phyloP scores from a whole-genome alignment of 2,113 vertebrate species.

The Formicarius rufipectus region DNA sequence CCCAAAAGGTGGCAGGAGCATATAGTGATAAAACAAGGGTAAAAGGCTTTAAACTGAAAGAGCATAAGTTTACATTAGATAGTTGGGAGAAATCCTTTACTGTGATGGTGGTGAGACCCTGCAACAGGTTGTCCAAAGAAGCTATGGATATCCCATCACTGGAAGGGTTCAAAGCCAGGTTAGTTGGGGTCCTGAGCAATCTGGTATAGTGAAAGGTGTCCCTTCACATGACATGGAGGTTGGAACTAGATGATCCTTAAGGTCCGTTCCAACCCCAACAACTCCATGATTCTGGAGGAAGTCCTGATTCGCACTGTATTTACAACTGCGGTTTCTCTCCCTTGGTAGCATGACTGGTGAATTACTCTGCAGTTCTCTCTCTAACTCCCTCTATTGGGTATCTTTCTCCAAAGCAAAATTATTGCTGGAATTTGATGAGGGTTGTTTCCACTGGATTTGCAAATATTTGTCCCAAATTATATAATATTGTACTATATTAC shows the following conservation, averaged over 20 bases:
- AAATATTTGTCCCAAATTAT: not conserved
- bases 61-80: not conserved
- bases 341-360: not conserved
- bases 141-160: not conserved
- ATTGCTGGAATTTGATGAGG: not conserved
- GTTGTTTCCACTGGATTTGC: not conserved
- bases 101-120: not conserved
- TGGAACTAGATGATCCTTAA: not conserved
- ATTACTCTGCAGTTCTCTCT: not conserved
- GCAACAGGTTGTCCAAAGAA: not conserved
- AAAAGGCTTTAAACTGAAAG: not conserved
- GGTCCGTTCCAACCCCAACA: not conserved
- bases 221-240: not conserved
- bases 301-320: not conserved
- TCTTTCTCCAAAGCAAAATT: not conserved
- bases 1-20: too few relatives aligned
- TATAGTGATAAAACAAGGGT: not conserved
- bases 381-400: not conserved
- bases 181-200: not conserved
- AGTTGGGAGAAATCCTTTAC: not conserved
- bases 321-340: not conserved
- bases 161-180: not conserved
- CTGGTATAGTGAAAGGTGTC: not conserved
- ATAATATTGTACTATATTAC: not conserved
- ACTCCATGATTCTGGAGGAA: not conserved